phyloP scores from a whole-genome alignment of 2,113 vertebrate species.

The Glaucomys volans region DNA sequence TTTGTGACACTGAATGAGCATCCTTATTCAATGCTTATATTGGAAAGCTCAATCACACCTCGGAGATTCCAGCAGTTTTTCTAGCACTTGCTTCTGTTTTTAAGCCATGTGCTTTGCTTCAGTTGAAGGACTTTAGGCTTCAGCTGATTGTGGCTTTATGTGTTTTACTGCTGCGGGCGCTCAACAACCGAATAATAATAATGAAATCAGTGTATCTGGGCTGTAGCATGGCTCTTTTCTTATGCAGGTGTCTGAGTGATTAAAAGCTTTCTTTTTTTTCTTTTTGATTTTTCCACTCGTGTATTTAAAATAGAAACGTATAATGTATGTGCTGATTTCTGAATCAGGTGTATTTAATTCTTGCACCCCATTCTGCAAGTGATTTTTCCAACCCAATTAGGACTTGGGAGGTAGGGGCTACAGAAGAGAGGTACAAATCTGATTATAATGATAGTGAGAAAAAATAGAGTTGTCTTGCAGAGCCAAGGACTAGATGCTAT shows the following conservation, averaged over 20 bases:
- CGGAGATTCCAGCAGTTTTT: not conserved
- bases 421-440: not conserved
- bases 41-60: not conserved
- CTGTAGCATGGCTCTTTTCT: not conserved
- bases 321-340: not conserved
- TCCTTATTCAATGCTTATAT: slow-evolving; percentile 46
- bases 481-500: not conserved
- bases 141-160: not conserved
- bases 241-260: not conserved
- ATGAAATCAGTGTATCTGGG: not conserved
- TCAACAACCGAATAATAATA: not conserved
- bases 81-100: not conserved
- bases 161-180: not conserved
- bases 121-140: slow-evolving; percentile 12
- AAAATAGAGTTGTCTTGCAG: not conserved
- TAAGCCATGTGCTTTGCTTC: slow-evolving; percentile 14
- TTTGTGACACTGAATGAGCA: not conserved
- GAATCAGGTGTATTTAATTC: not conserved
- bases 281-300: not conserved
- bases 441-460: not conserved
- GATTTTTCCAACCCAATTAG: not conserved
- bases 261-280: not conserved
- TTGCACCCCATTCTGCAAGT: not conserved
- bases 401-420: not conserved
- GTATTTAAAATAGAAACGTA: not conserved